Evolutionary conservation across 2,888 invertebrate species (phyloP), one percentile per base, ranked within the genome.

Genomic region (Aspidiotus rigidus): DNA sequence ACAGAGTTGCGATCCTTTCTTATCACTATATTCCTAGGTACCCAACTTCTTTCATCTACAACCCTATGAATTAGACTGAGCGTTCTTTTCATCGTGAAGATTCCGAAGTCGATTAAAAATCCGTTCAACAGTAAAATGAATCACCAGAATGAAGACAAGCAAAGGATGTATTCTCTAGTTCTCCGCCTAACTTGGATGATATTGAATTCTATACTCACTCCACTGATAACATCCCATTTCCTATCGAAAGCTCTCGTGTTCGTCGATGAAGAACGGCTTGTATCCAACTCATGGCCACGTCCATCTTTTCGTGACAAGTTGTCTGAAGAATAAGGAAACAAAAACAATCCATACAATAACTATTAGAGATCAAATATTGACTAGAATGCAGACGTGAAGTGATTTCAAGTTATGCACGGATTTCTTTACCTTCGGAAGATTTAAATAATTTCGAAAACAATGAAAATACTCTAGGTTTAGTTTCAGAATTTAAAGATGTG

Each of bases 361-460:
- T 16, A 55, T 16, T n/a, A 55, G 9, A 16, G 8, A 17, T 55
- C n/a, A n/a, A 9, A 15, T 9, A 16, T 9, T n/a, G 9, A 53
- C 11, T 3, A 53, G 53, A 55, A 15, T 8, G 8, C 16, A 55
- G 17, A 55, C 5, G 2, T 6, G 1, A 9, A 9, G 5, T 55
- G 15, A 55, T 16, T n/a, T 15, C 8, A 9, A 55, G 59, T 59
- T 17, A 2, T 13, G 59, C 59, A 28, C n/a, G 49, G 49, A 49
- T n/a, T 49, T 59, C 10, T 56, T 42, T 62, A 69, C 69, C 69
- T 63, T 55, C 62, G 13, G 62, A 62, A 59, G 71, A 72, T 39
- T n/a, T 86, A 79, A 89, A 89, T 73, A 91, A 81, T 77, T 88
- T 88, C 17, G 88, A 86, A 73, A 89, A 84, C 73, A 88, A 83